These are phyloP conservation scores for Elephas maximus DNA, from an alignment of 2,113 vertebrate genomes.

Conservation along the genomic window DNA sequence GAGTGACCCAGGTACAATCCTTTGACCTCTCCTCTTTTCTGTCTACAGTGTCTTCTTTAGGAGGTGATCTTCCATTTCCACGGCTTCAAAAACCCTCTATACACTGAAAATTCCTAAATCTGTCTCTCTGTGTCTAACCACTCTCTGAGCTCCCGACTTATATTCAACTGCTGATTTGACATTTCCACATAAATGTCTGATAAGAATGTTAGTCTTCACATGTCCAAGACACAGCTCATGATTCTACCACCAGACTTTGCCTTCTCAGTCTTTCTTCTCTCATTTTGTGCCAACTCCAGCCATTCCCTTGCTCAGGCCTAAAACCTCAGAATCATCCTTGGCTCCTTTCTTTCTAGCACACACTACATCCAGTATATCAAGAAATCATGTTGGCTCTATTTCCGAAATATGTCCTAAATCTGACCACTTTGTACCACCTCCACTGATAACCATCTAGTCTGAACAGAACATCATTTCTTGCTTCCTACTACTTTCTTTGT, in stretches of 20 bases:
- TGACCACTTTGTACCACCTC: background rate
- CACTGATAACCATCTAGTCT: background rate
- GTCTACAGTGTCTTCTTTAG: background rate
- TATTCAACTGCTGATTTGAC: background rate
- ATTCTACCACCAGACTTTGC: background rate
- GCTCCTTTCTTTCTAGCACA: background rate
- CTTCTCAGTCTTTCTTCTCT: background rate
- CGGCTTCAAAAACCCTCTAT: background rate
- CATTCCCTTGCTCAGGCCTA: background rate
- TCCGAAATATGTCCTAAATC: background rate
- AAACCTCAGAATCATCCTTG: background rate
- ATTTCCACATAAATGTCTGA: conserved; percentile 20
- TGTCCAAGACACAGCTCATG: background rate
- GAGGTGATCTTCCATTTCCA: background rate
- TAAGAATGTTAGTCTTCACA: background rate
- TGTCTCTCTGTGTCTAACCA: background rate
- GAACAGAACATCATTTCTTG: background rate
- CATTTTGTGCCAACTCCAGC: background rate
- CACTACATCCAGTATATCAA: background rate
- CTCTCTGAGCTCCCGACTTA: background rate
- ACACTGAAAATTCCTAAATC: background rate
- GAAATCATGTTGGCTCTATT: background rate
- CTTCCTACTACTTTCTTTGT: background rate
- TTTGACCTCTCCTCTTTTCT: background rate
- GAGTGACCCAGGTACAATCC: background rate